These are phyloP conservation scores for Halichoerus grypus DNA, from an alignment of 2,113 vertebrate species.

Conservation along the genomic window DNA sequence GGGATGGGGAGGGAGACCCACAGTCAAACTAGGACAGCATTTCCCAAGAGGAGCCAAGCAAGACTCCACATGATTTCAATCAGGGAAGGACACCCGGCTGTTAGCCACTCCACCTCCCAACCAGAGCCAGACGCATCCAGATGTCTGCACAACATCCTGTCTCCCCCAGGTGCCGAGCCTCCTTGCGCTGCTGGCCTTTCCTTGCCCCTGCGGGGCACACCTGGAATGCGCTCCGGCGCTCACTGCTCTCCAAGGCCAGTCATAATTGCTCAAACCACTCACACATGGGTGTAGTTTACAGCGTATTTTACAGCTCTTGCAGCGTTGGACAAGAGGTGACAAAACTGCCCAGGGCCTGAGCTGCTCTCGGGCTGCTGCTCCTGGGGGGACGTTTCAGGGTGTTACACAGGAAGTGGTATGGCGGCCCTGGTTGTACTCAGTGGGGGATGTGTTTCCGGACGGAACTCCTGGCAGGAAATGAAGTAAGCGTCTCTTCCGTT, in stretches of 20 bases:
- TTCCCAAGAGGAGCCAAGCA: conserved; percentile 83
- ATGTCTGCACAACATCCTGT: conserved; percentile 41
- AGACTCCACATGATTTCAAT: conserved; percentile 85
- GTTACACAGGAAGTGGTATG: conserved; percentile 61
- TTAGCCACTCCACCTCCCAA: conserved; percentile 68
- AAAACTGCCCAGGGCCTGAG: neutral
- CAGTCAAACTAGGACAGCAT: conserved; percentile 86
- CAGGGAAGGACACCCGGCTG: conserved; percentile 82
- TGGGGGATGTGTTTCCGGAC: neutral
- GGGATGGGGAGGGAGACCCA: conserved; percentile 70
- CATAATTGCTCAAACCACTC: neutral
- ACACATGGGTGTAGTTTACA: neutral
- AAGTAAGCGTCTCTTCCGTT: neutral
- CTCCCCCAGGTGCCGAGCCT: conserved; percentile 20
- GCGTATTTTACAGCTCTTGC: rapidly evolving
- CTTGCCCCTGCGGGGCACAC: neutral
- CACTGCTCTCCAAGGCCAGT: neutral
- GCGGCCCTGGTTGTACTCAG: neutral
- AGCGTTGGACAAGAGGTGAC: neutral
- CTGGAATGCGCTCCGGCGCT: neutral
- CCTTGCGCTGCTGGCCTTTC: neutral
- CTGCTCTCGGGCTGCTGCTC: neutral
- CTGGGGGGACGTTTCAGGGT: neutral
- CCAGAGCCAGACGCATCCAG: conserved; percentile 8
- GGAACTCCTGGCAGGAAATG: conserved; percentile 44